Base-by-base conservation (phyloP, 53 echinoderm and acorn worm species). In the Astropecten irregularis region DNA sequence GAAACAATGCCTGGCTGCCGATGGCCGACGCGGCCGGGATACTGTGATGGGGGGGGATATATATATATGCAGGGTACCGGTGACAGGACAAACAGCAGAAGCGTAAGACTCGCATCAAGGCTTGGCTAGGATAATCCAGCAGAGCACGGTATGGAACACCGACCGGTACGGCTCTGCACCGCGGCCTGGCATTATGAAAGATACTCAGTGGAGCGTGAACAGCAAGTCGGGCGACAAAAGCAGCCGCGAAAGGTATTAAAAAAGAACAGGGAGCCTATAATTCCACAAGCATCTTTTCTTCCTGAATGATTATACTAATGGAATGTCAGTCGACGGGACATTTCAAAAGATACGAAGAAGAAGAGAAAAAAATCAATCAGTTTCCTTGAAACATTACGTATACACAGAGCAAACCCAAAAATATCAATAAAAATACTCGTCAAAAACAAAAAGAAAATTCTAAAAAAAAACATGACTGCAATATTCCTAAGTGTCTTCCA, bases 1-100 rank as follows among this genome's bases (percentile, higher is more conserved):
- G 85, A 85, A 73, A 85, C 85, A 85, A 85, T 85, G 85, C 85
- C 49, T 85, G 72, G 85, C 52, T 63, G 73, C 72, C 72, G 48
- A 71, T 62, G 63, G 85, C 71, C 71, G 46, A 46, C 23, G 20
- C 48, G 29, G 31, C 56, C 49, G 61, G 42, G 66, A 66, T 30
- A n/a, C 2, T 18, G n/a, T 11, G 23, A 18, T 30, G 36, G 21
- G 67, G 67, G 38, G 66, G 40, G 22, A 32, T 8, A 46, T 46
- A 14, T 46, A 46, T 46, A 14, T 46, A 9, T 9, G 14, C 8
- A n/a, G n/a, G n/a, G n/a, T n/a, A n/a, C n/a, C n/a, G n/a, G 76
- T 69, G 11, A 20, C 13, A 16, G 40, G 56, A 76, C 76, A 76
- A 76, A 76, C 57, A 76, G 56, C 54, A 21, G 20, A 40, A 76